Percentiles rank a stretch among this genome's conserved stretches.
Conservation (phyloP, 2,797 vertebrate species). For the Mallotus villosus region DNA sequence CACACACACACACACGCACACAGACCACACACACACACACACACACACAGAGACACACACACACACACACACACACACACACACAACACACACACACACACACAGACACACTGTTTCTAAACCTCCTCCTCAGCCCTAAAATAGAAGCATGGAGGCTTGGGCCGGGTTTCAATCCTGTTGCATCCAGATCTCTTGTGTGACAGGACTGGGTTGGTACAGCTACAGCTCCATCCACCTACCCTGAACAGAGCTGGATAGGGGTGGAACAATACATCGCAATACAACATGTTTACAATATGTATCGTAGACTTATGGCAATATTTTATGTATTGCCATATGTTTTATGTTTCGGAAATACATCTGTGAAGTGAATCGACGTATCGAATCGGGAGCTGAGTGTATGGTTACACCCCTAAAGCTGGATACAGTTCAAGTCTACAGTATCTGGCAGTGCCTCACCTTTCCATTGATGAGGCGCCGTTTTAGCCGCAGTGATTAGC, state of each 20-base stretch:
- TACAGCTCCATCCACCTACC: too few species aligned
- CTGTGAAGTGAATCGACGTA: too few species aligned
- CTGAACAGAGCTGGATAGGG: too few species aligned
- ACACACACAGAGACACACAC: slow-evolving; percentile 3
- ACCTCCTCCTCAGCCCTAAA: neutral
- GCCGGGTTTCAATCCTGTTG: neutral
- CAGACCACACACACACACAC: slow-evolving; percentile 5
- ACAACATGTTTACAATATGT: too few species aligned
- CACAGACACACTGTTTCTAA: slow-evolving; percentile 3
- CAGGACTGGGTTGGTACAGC: too few species aligned
- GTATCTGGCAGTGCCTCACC: neutral
- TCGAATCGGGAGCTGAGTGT: too few species aligned
- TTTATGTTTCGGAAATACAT: too few species aligned
- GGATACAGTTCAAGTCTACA: too few species aligned
- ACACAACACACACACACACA: neutral
- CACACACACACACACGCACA: slow-evolving; percentile 1
- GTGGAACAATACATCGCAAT: too few species aligned
- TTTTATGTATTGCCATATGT: too few species aligned
- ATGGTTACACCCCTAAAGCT: too few species aligned
- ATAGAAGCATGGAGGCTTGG: neutral
- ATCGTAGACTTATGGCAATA: too few species aligned
- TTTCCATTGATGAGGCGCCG: neutral
- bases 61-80: slow-evolving; percentile 2
- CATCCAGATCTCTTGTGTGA: neutral
- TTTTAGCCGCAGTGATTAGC: neutral